Base-by-base conservation (phyloP, 1,140 invertebrate species). In the Nixonia krombeini region DNA sequence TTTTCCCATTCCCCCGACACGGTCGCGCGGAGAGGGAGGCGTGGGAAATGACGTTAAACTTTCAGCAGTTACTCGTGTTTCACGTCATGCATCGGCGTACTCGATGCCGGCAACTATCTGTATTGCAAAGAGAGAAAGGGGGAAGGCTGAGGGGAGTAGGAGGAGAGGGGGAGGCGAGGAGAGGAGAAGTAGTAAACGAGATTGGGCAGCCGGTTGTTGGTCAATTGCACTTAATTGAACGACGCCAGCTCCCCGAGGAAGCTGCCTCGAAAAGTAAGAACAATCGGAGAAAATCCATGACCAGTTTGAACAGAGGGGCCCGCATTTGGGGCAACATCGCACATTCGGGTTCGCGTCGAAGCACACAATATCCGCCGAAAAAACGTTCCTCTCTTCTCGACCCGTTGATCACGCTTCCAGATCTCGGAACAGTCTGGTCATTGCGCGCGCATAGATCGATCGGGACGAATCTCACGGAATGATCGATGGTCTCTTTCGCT, bases 11-110 rank as follows among this genome's bases (percentile, higher is more conserved):
- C 15, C 1, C n/a, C 53, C 18, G 12, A 4, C 23, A n/a, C 15
- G 21, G 35, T 4, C 4, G 4, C 10, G 35, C 10, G 35, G 15
- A 10, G 47, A 42, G 49, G 33, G 42, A 53, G 59, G 37, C 79
- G 79, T 81, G 80, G 79, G 79, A 82, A 81, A 82, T 76, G 70
- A 81, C 78, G 74, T 76, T 76, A 68, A 76, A 75, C 74, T 79
- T 78, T 17, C 8, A 56, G 28, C 45, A 12, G 18, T 50, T 25
- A 26, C 44, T 49, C 38, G 49, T 26, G 45, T 55, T 55, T 55
- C 50, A 35, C 25, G 46, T 61, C 42, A 41, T 45, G 44, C 56
- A 51, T 52, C 28, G 10, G 12, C 46, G 26, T 59, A 41, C 12
- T 0, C 49, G 4, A 40, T 16, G 23, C 15, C 47, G 31, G 45